A percentile compares a stretch with the other conserved stretches of the same genome.
Conservation (phyloP, 2,113 vertebrate species). For the Rutilus rutilus region DNA sequence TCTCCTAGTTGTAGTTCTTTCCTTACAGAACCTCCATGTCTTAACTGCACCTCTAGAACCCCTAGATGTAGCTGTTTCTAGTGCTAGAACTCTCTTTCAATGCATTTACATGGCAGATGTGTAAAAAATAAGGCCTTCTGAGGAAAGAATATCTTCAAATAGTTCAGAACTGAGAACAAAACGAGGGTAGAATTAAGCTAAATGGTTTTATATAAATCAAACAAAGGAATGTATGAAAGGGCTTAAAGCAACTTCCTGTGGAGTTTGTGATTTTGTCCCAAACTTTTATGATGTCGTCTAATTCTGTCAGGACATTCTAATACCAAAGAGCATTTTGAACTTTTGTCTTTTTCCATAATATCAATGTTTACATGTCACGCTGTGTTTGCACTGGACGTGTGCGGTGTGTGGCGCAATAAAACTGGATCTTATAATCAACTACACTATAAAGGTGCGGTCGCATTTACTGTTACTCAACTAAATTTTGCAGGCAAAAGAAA, state of each 20-base stretch:
- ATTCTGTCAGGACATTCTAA: not conserved
- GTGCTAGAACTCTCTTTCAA: slow-evolving; percentile 47
- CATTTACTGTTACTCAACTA: not conserved
- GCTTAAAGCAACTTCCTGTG: not conserved
- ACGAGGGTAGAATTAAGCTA: not conserved
- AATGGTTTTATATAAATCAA: not conserved
- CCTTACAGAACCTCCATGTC: slow-evolving; percentile 39
- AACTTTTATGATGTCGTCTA: not conserved
- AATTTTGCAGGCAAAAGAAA: not conserved
- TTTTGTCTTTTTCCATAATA: slow-evolving; percentile 8
- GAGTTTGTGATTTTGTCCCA: not conserved
- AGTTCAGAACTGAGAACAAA: not conserved
- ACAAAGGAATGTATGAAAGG: not conserved
- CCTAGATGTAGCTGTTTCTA: slow-evolving; percentile 25
- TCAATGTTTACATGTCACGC: slow-evolving; percentile 22
- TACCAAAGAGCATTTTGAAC: not conserved
- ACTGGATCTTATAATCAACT: not conserved
- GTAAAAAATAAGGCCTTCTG: not conserved
- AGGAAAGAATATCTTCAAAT: not conserved
- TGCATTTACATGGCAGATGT: slow-evolving; percentile 71
- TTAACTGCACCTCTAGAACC: slow-evolving; percentile 18
- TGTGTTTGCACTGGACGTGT: not conserved
- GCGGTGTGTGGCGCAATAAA: not conserved
- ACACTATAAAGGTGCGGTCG: not conserved
- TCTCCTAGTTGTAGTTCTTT: slow-evolving; percentile 70